Percentiles rank a stretch among this genome's conserved stretches.
Conservation (phyloP, 2,113 vertebrate genomes). For the Takifugu bimaculatus region DNA sequence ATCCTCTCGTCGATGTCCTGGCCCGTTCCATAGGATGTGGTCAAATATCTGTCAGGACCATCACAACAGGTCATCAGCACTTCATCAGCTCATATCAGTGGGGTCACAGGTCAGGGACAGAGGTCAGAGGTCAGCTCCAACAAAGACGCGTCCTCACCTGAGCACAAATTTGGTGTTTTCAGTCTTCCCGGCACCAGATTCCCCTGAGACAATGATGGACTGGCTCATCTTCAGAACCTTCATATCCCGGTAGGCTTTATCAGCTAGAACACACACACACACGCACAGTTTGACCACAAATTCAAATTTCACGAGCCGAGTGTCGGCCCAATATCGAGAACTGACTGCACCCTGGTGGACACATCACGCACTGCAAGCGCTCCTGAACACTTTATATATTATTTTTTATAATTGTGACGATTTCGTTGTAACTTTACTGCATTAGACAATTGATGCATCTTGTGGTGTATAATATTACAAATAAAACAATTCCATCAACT, state of each 20-base stretch:
- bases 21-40: constrained; percentile 90
- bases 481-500: too few relatives aligned
- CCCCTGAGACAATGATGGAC: constrained; percentile 96
- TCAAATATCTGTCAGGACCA: constrained; percentile 82
- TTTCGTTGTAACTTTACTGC: too few relatives aligned
- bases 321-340: neutral
- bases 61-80: neutral
- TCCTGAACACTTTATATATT: neutral
- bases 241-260: constrained; percentile 97
- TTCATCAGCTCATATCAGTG: too few relatives aligned
- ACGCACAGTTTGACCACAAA: neutral
- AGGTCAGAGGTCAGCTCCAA: neutral
- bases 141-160: constrained; percentile 68
- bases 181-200: constrained; percentile 96
- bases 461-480: too few relatives aligned
- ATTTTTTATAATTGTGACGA: too few relatives aligned
- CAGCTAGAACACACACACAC: constrained; percentile 71
- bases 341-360: constrained; percentile 24
- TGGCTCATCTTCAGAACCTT: constrained; percentile 97
- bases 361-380: neutral
- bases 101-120: neutral
- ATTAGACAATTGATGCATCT: too few relatives aligned
- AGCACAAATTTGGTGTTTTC: constrained; percentile 99
- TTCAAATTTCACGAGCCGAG: neutral
- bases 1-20: constrained; percentile 98